Percentiles rank a stretch among this genome's conserved stretches.
phyloP scores from a whole-genome alignment of 2,797 vertebrate species.

The Spinus pinus region DNA sequence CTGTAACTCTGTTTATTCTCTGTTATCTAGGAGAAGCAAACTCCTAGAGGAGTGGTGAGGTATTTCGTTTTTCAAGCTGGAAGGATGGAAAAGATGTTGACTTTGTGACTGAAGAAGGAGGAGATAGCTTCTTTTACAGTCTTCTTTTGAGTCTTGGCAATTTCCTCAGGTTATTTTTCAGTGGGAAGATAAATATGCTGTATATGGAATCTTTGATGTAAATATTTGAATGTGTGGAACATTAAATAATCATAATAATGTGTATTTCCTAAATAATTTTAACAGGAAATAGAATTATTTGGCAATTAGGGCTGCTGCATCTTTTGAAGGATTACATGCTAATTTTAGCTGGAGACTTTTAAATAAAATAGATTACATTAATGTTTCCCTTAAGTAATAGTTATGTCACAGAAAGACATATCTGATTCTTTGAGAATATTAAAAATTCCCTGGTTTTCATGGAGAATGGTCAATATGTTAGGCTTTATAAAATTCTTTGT shows the following conservation, averaged over 20 bases:
- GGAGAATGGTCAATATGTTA: neutral
- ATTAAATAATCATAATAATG: neutral
- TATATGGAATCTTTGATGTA: neutral
- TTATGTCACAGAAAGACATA: fast-evolving
- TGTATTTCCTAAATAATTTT: neutral
- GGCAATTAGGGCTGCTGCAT: neutral
- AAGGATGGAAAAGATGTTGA: neutral
- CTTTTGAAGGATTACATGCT: neutral
- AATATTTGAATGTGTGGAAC: neutral
- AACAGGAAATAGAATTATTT: neutral
- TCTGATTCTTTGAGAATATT: neutral
- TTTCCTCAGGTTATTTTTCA: neutral
- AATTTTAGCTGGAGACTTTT: neutral
- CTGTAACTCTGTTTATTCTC: neutral
- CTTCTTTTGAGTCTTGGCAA: neutral
- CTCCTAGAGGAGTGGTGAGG: neutral
- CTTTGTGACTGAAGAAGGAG: neutral
- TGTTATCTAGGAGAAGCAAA: neutral
- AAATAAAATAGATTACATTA: neutral
- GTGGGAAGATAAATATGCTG: neutral
- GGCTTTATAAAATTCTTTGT: neutral
- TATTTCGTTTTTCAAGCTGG: neutral
- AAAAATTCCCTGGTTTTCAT: neutral
- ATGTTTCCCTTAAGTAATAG: neutral
- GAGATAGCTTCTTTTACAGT: neutral